phyloP scores from a whole-genome alignment of 1,140 invertebrate genomes.

The Megalopta genalis region DNA sequence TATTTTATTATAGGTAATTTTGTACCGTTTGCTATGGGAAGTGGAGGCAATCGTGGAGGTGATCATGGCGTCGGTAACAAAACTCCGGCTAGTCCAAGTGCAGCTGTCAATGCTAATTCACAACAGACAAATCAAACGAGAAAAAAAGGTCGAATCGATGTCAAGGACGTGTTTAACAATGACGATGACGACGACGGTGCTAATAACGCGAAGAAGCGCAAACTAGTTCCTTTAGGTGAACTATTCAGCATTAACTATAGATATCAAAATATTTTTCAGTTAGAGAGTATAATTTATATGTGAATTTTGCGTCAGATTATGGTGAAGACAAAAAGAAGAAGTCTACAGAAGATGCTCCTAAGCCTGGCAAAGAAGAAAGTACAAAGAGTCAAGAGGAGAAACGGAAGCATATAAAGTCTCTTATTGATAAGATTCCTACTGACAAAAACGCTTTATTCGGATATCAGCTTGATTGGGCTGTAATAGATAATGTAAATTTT shows the following conservation, averaged over 20 bases:
- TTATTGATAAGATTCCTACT: constrained; percentile 99
- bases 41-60: constrained; percentile 63
- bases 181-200: constrained; percentile 91
- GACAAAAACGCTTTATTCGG: constrained; percentile 97
- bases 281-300: neutral
- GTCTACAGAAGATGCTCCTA: constrained; percentile 81
- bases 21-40: constrained; percentile 78
- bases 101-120: constrained; percentile 59
- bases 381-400: constrained; percentile 95
- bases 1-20: constrained; percentile 74
- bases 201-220: constrained; percentile 87
- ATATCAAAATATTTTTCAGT: neutral
- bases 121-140: constrained; percentile 70
- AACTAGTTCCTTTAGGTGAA: constrained; percentile 90
- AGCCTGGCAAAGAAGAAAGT: constrained; percentile 84
- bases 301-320: constrained; percentile 81
- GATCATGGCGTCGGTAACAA: constrained; percentile 76
- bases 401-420: constrained; percentile 95
- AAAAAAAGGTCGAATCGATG: constrained; percentile 89
- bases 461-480: constrained; percentile 94
- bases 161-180: constrained; percentile 94
- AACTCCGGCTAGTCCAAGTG: constrained; percentile 76
- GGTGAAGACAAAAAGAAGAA: constrained; percentile 84
- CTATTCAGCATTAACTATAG: neutral
- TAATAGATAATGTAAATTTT: constrained; percentile 87